phyloP scores from a whole-genome alignment of 1,140 invertebrate genomes.

The Drosophila virilis region DNA sequence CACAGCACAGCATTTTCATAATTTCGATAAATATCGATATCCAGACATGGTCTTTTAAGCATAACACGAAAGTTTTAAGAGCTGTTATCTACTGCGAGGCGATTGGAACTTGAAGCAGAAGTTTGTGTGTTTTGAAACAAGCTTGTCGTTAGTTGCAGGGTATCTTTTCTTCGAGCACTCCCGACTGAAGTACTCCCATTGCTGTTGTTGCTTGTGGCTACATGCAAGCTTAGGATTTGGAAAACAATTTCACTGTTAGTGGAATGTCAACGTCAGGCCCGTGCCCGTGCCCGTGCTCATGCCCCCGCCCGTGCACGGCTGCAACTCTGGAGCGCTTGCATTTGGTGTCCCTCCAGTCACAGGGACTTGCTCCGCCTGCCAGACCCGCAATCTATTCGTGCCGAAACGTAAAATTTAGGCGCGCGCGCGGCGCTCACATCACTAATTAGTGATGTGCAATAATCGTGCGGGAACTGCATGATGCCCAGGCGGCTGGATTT shows the following conservation, averaged over 20 bases:
- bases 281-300: neutral
- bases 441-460: conserved; percentile 82
- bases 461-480: conserved; percentile 58
- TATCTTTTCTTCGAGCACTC: neutral
- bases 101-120: too few species aligned
- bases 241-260: conserved; percentile 81
- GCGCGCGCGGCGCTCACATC: conserved; percentile 63
- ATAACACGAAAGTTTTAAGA: too few species aligned
- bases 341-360: too few species aligned
- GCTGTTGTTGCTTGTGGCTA: conserved; percentile 60
- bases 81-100: too few species aligned
- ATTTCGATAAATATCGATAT: too few species aligned
- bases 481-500: neutral
- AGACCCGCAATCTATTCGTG: conserved; percentile 18
- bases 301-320: neutral
- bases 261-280: conserved; percentile 77
- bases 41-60: too few species aligned
- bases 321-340: neutral
- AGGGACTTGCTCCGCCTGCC: neutral
- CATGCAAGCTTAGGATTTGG: conserved; percentile 80
- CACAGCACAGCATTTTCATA: too few species aligned
- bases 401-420: conserved; percentile 68
- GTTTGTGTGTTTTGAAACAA: too few species aligned
- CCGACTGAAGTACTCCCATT: neutral
- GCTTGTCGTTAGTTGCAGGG: neutral